These are phyloP conservation scores for Bactericera cockerelli DNA, from an alignment of 1,140 invertebrate species.

Conservation along the genomic window DNA sequence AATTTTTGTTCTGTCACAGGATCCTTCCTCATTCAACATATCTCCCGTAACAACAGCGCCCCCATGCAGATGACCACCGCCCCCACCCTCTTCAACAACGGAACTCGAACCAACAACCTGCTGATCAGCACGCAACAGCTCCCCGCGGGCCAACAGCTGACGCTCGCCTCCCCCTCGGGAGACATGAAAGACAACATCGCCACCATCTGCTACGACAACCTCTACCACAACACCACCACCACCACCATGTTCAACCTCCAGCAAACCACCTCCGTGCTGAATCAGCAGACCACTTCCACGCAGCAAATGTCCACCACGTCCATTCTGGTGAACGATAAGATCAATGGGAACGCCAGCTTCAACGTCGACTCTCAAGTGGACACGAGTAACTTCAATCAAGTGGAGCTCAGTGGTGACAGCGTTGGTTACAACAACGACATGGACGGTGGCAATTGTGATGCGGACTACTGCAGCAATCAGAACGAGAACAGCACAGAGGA, in stretches of 20 bases:
- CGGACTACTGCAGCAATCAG: too few species aligned
- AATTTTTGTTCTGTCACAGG: neutral
- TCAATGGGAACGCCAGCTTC: too few species aligned
- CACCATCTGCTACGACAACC: neutral
- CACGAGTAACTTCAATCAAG: too few species aligned
- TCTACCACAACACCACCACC: neutral
- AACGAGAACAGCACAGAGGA: too few species aligned
- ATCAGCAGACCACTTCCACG: constrained; percentile 2
- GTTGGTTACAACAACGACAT: too few species aligned
- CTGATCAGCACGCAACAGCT: constrained; percentile 2
- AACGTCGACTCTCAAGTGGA: too few species aligned
- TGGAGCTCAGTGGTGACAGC: too few species aligned
- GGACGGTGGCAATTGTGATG: too few species aligned
- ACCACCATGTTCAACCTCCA: constrained; percentile 3
- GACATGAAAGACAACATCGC: constrained; percentile 3
- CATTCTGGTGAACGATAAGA: neutral
- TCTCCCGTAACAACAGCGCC: neutral
- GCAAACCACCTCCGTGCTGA: neutral
- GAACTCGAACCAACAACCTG: neutral
- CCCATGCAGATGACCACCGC: neutral
- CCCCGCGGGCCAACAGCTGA: neutral
- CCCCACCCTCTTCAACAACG: neutral
- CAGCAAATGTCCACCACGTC: neutral
- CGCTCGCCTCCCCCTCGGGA: neutral
- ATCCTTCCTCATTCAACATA: constrained; percentile 4